Evolutionary conservation across 2,797 vertebrate genomes (phyloP).

Genomic region (Melanotaenia nigrans): DNA sequence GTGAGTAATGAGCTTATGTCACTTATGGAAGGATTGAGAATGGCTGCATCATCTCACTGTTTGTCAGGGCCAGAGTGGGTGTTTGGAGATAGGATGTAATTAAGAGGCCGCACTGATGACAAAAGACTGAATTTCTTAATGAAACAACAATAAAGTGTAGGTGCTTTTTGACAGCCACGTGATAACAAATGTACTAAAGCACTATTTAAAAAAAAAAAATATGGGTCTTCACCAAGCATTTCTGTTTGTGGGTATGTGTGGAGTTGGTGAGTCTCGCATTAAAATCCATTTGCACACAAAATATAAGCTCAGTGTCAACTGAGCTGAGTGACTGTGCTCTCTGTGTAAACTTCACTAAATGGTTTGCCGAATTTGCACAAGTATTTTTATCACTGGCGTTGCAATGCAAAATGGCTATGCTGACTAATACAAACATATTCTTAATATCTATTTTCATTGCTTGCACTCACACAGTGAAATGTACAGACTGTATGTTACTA

Average conservation of each 20-base stretch:
- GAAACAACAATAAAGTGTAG: conserved; percentile 33
- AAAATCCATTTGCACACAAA: conserved; percentile 58
- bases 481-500: not conserved
- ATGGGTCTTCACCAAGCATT: conserved; percentile 21
- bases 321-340: conserved; percentile 16
- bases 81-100: conserved; percentile 39
- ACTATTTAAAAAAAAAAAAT: not conserved
- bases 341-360: conserved; percentile 40
- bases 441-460: not conserved
- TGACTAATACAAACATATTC: not conserved
- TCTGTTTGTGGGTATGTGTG: conserved; percentile 14
- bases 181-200: conserved; percentile 28
- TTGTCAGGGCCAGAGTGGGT: conserved; percentile 41
- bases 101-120: conserved; percentile 25
- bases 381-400: conserved; percentile 6
- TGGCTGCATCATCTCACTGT: conserved; percentile 49
- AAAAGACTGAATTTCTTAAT: conserved; percentile 24
- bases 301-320: conserved; percentile 58
- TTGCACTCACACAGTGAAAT: not conserved
- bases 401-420: not conserved
- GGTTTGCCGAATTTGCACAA: not conserved
- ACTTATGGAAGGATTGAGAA: conserved; percentile 49
- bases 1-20: conserved; percentile 65
- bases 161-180: conserved; percentile 3
- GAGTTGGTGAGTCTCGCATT: conserved; percentile 18